phyloP scores from a whole-genome alignment of 2,888 invertebrate genomes.

The Hirtodrosophila confusa region DNA sequence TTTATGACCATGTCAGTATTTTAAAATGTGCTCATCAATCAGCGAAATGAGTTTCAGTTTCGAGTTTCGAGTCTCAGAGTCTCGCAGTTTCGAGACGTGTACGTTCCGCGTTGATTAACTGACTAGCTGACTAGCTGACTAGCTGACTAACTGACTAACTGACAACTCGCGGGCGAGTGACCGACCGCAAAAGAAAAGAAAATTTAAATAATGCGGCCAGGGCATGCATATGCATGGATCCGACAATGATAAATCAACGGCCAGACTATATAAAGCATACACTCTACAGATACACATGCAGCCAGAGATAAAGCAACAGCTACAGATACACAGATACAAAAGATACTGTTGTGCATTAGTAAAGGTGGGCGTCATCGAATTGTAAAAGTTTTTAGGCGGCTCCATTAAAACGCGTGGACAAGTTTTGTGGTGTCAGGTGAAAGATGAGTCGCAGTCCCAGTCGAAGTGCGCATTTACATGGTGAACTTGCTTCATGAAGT shows the following conservation, averaged over 20 bases:
- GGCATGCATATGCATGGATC: conserved; percentile 62
- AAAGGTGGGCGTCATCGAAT: conserved; percentile 49
- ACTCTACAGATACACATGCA: background rate
- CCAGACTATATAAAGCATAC: conserved; percentile 31
- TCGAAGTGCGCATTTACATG: background rate
- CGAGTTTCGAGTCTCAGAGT: conserved; percentile 7
- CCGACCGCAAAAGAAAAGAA: conserved; percentile 43
- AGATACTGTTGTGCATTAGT: conserved; percentile 29
- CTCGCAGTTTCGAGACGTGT: conserved; percentile 7
- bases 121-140: conserved; percentile 30
- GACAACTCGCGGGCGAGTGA: conserved; percentile 39
- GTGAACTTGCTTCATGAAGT: too few species aligned
- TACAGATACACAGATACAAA: conserved; percentile 14
- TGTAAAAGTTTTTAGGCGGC: conserved; percentile 50
- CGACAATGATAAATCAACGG: conserved; percentile 70
- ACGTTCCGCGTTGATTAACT: conserved; percentile 26
- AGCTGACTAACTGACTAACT: conserved; percentile 33
- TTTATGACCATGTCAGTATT: conserved; percentile 66
- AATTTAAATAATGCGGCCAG: conserved; percentile 60
- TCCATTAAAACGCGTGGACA: conserved; percentile 59
- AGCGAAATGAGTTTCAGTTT: conserved; percentile 69
- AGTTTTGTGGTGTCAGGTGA: conserved; percentile 54
- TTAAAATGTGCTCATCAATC: conserved; percentile 72
- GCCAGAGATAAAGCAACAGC: background rate
- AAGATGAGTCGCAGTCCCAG: conserved; percentile 50